phyloP scores from a whole-genome alignment of 2,113 vertebrate species.

The Centrocercus urophasianus region DNA sequence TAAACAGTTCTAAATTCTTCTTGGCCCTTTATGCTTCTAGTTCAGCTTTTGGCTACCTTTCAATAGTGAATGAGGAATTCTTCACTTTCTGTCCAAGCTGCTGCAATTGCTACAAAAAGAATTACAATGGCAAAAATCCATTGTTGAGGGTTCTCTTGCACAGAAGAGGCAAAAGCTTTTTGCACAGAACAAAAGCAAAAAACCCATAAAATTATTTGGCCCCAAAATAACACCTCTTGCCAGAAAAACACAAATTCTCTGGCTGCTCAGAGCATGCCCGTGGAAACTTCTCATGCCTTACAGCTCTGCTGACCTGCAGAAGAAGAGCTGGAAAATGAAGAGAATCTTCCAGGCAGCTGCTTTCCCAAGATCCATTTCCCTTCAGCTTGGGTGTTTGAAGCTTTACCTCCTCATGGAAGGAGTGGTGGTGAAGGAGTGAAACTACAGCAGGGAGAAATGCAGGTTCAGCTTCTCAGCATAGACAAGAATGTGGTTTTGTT shows the following conservation, averaged over 20 bases:
- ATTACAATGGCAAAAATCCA: not conserved
- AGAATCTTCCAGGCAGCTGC: not conserved
- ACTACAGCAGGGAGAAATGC: not conserved
- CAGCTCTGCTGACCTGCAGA: not conserved
- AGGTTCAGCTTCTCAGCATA: not conserved
- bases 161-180: not conserved
- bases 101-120: constrained; percentile 16
- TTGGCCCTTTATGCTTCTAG: not conserved
- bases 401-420: not conserved
- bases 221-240: not conserved
- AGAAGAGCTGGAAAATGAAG: not conserved
- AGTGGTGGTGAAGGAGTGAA: not conserved
- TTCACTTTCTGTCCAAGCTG: not conserved
- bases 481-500: not conserved
- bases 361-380: not conserved
- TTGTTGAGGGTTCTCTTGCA: not conserved
- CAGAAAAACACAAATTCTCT: not conserved
- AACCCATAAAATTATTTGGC: not conserved
- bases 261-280: not conserved
- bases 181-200: not conserved
- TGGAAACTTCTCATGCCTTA: not conserved
- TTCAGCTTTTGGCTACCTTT: constrained; percentile 1
- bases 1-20: not conserved
- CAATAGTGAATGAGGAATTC: not conserved
- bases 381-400: not conserved